A percentile compares a stretch with the other conserved stretches of the same genome.
These are phyloP conservation scores for Rhynchotus rufescens DNA, from an alignment of 2,797 vertebrate species.

Conservation along the genomic window DNA sequence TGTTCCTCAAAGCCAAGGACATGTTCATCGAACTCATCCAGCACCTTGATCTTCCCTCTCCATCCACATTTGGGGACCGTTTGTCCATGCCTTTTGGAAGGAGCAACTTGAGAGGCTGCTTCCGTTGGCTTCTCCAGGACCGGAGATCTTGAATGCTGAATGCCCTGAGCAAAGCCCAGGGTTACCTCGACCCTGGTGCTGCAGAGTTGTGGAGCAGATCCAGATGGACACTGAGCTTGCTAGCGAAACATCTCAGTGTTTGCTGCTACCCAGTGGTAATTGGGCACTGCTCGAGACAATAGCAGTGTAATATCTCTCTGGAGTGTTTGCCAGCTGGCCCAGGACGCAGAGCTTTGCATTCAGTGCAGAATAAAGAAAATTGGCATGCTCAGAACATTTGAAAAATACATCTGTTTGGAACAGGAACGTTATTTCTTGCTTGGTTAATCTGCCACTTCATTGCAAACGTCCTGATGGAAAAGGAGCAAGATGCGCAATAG, in stretches of 20 bases:
- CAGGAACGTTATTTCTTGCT: background rate
- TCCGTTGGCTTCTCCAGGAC: background rate
- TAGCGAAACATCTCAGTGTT: background rate
- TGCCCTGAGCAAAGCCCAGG: background rate
- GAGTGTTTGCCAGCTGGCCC: constrained; percentile 44
- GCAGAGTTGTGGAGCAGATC: background rate
- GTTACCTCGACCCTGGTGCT: background rate
- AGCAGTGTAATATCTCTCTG: constrained; percentile 51
- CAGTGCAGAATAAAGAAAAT: constrained; percentile 38
- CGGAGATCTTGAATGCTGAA: rapidly evolving
- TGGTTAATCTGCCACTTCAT: constrained; percentile 26
- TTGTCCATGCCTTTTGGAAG: background rate
- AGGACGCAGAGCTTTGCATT: constrained; percentile 26
- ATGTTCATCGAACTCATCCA: background rate
- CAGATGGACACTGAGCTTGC: background rate
- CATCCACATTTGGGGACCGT: background rate
- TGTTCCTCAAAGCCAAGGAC: background rate
- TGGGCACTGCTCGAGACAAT: constrained; percentile 27
- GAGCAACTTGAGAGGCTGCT: background rate
- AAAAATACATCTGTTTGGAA: constrained; percentile 45
- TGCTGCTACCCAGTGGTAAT: background rate
- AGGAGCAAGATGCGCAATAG: background rate
- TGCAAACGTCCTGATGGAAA: background rate
- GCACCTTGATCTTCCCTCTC: background rate
- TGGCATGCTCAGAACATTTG: background rate